A percentile compares a stretch with the other conserved stretches of the same genome.
These are phyloP conservation scores for Tenthredo livida DNA, from an alignment of 2,888 invertebrate genomes.

Conservation along the genomic window DNA sequence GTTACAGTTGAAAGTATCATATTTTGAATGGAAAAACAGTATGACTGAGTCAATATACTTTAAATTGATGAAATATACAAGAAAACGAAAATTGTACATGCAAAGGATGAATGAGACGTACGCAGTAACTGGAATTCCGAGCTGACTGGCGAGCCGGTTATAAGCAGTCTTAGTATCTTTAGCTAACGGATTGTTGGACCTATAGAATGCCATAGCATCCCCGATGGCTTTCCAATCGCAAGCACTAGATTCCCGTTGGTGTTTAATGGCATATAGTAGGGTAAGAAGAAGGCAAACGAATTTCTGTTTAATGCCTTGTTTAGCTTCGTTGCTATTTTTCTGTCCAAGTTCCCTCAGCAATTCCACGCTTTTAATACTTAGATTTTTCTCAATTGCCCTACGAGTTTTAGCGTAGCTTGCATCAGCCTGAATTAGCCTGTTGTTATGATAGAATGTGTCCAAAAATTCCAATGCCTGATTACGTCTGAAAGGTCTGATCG, in stretches of 20 bases:
- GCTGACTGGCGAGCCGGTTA: constrained; percentile 77
- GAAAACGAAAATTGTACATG: constrained; percentile 27
- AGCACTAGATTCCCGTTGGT: constrained; percentile 69
- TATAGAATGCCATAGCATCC: constrained; percentile 73
- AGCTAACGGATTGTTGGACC: constrained; percentile 74
- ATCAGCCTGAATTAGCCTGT: constrained; percentile 79
- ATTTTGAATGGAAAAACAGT: neutral
- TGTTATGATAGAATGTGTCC: constrained; percentile 83
- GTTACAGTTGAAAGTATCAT: neutral
- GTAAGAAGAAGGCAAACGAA: constrained; percentile 81
- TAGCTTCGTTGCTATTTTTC: constrained; percentile 73
- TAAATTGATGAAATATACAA: neutral
- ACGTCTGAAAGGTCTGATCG: constrained; percentile 83
- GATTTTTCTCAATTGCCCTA: constrained; percentile 78
- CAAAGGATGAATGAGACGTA: constrained; percentile 59
- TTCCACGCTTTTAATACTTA: constrained; percentile 77
- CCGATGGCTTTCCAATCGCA: constrained; percentile 78
- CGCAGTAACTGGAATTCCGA: constrained; percentile 73
- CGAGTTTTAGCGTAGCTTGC: constrained; percentile 74
- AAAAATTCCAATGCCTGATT: constrained; percentile 85
- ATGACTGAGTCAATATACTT: neutral
- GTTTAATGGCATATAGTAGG: constrained; percentile 77
- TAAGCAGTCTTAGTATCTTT: constrained; percentile 78
- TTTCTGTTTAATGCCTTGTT: constrained; percentile 79
- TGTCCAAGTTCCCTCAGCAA: constrained; percentile 75